A percentile compares a stretch with the other conserved stretches of the same genome.
phyloP scores from a whole-genome alignment of 2,113 vertebrate species.

The Platichthys flesus region DNA sequence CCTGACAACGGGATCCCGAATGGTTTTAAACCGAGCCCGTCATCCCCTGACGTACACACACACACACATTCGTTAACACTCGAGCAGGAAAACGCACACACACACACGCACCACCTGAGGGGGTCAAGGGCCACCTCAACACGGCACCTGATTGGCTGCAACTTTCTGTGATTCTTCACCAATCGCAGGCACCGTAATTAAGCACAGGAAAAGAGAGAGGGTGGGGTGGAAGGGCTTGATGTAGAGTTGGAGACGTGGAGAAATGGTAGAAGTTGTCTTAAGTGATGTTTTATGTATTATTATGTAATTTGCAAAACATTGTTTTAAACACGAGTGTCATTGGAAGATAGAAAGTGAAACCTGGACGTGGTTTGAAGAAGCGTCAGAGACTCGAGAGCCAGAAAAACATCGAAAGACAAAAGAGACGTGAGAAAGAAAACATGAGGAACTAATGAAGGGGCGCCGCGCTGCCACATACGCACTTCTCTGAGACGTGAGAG shows the following conservation, averaged over 20 bases:
- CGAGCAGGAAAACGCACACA: slow-evolving; percentile 40
- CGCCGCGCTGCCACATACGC: slow-evolving; percentile 70
- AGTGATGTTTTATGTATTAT: neutral
- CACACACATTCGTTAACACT: slow-evolving; percentile 42
- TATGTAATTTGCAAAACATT: neutral
- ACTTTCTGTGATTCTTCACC: slow-evolving; percentile 38
- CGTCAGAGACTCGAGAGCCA: neutral
- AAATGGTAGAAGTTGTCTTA: neutral
- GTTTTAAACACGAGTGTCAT: neutral
- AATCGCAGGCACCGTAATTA: slow-evolving; percentile 75
- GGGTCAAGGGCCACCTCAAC: slow-evolving; percentile 49
- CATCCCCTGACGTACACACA: slow-evolving; percentile 23
- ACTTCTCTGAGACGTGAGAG: slow-evolving; percentile 51
- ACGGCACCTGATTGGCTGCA: slow-evolving; percentile 69
- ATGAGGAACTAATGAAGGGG: slow-evolving; percentile 42
- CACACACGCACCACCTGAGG: slow-evolving; percentile 55
- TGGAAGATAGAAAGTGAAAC: neutral
- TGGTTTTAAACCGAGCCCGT: slow-evolving; percentile 77
- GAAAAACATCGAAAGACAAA: neutral
- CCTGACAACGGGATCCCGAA: slow-evolving; percentile 15
- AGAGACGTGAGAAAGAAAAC: slow-evolving; percentile 6
- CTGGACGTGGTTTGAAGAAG: neutral
- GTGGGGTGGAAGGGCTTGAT: slow-evolving; percentile 24
- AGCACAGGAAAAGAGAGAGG: slow-evolving; percentile 44
- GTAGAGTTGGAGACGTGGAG: slow-evolving; percentile 54